phyloP scores from a whole-genome alignment of 53 echinoderm and acorn worm species.

The Apostichopus leukothele region DNA sequence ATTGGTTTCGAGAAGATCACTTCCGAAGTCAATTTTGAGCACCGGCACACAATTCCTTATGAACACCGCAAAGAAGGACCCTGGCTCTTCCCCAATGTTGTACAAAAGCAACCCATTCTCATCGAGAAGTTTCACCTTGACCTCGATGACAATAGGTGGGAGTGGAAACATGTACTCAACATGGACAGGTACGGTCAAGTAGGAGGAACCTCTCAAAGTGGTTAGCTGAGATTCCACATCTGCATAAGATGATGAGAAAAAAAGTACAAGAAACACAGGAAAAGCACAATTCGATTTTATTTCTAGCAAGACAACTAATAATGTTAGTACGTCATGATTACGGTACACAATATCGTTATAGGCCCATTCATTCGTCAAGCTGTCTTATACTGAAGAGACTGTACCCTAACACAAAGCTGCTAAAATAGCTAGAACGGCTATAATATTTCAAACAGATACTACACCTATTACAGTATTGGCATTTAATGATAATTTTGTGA shows the following conservation, averaged over 20 bases:
- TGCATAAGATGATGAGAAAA: constrained; percentile 17
- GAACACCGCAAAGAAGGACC: constrained; percentile 64
- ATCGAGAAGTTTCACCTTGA: constrained; percentile 50
- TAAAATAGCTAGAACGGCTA: too few species aligned
- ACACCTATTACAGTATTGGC: too few species aligned
- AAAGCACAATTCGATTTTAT: too few species aligned
- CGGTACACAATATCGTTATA: too few species aligned
- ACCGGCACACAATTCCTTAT: constrained; percentile 52
- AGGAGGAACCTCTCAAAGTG: constrained; percentile 69
- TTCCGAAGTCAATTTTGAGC: constrained; percentile 57
- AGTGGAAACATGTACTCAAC: constrained; percentile 26
- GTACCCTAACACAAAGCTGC: too few species aligned
- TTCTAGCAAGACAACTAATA: too few species aligned
- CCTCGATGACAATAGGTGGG: constrained; percentile 37
- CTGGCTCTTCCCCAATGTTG: constrained; percentile 57
- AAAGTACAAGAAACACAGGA: background rate
- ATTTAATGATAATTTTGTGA: too few species aligned
- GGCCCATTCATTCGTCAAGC: too few species aligned
- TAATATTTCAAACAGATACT: too few species aligned
- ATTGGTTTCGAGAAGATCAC: constrained; percentile 39
- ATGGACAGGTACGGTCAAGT: constrained; percentile 27
- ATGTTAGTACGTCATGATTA: too few species aligned
- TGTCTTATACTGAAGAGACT: too few species aligned
- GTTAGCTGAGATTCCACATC: constrained; percentile 71
- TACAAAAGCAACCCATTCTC: constrained; percentile 62